Evolutionary conservation across 2,113 vertebrate genomes (phyloP), one percentile per base, ranked within the genome.

Genomic region (Empidonax traillii): DNA sequence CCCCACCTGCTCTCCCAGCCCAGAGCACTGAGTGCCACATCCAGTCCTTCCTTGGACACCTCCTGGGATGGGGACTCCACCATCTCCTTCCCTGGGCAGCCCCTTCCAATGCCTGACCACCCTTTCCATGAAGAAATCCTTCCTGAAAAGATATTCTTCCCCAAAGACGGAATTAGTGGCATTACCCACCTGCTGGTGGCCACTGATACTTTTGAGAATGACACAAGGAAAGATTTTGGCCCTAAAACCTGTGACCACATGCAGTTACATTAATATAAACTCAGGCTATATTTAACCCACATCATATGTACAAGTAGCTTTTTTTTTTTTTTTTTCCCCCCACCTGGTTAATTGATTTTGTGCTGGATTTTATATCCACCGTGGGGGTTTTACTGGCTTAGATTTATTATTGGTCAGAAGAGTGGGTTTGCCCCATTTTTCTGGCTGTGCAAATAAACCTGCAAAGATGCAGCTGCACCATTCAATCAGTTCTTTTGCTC

Each of bases 301-400:
- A 39, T 24, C 9, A 2, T 53, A 65, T 0, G 1, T 15, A 27
- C 0, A 4, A 61, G 37, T 51, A n/a, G 8, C 0, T 8, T 33
- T 69, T 56, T 66, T 56, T 61, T 47, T 47, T 47, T 12, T 9
- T 10, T 9, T 25, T 25, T 35, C 8, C 8, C 35, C 35, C 35
- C 18, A 59, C 15, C 77, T 35, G n/a, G 37, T 77, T 62, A 46
- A 43, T n/a, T n/a, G 51, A 21, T 63, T 25, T 6, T 37, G 27
- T 47, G 30, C 20, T 77, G 65, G 37, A 41, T 82, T 78, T 82
- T 2, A 1, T 30, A 17, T 12, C 35, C 2, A 25, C 28, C 10
- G 3, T 14, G 43, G 16, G 16, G 49, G 24, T 46, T 62, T 62
- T 41, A 17, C 14, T 8, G 35, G 17, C 27, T 86, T 46, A 23